Percentiles rank a stretch among this genome's conserved stretches.
These are phyloP conservation scores for Nettapus auritus DNA, from an alignment of 2,113 vertebrate species.

Conservation along the genomic window DNA sequence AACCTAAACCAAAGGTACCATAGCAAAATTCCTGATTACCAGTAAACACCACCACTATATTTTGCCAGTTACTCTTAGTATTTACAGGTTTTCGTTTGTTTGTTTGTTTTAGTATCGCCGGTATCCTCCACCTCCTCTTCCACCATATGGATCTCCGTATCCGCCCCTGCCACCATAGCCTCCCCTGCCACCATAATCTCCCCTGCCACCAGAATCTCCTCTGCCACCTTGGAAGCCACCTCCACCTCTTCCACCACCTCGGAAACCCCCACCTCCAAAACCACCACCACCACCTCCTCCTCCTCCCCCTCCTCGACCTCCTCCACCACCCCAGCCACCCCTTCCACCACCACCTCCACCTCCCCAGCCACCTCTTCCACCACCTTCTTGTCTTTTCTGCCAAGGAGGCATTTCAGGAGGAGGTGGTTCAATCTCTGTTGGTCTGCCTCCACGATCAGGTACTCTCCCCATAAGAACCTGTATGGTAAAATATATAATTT, in stretches of 20 bases:
- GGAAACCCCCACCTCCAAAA: slow-evolving; percentile 38
- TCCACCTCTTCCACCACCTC: slow-evolving; percentile 70
- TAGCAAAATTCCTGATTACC: slow-evolving; percentile 12
- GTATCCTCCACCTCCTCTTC: slow-evolving; percentile 73
- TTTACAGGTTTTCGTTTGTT: not conserved
- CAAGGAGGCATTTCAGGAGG: slow-evolving; percentile 95
- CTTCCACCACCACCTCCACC: slow-evolving; percentile 72
- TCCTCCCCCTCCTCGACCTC: slow-evolving; percentile 23
- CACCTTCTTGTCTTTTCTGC: slow-evolving; percentile 91
- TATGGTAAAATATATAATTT: not conserved
- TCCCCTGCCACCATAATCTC: slow-evolving; percentile 44
- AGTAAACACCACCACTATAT: slow-evolving; percentile 57
- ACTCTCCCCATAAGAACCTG: slow-evolving; percentile 96
- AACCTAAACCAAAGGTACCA: slow-evolving; percentile 38
- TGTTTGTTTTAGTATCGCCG: slow-evolving; percentile 66
- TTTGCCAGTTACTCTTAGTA: not conserved
- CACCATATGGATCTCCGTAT: slow-evolving; percentile 46
- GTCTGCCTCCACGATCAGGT: slow-evolving; percentile 93
- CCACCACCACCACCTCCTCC: not conserved
- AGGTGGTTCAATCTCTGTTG: slow-evolving; percentile 90
- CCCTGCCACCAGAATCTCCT: slow-evolving; percentile 36
- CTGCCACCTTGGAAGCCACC: slow-evolving; percentile 71
- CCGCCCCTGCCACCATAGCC: slow-evolving; percentile 55
- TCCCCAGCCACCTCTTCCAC: slow-evolving; percentile 80
- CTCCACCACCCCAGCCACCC: slow-evolving; percentile 64